Conservation (phyloP, 2,113 vertebrate genomes). For the Dolichallabes microphthalmus region DNA sequence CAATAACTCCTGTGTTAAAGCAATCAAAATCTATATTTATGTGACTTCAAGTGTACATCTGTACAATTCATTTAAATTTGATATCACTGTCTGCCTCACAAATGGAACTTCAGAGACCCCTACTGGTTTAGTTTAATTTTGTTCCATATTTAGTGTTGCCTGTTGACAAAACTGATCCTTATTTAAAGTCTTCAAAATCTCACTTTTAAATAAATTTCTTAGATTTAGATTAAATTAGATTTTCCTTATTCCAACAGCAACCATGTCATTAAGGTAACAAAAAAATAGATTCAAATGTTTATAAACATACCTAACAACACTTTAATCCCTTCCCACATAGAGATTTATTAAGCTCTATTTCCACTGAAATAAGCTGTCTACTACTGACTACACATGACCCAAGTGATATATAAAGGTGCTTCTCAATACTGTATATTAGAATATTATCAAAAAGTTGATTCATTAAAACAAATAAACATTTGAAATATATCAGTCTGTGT, state of each 20-base stretch:
- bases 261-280: not conserved
- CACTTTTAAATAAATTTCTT: not conserved
- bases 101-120: slow-evolving; percentile 2
- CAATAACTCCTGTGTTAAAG: not conserved
- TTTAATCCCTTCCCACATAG: not conserved
- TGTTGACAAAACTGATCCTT: not conserved
- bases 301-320: not conserved
- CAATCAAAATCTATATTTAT: not conserved
- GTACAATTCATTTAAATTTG: not conserved
- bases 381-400: not conserved
- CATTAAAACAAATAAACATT: too few relatives aligned
- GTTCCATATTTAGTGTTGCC: not conserved
- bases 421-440: too few relatives aligned
- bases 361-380: not conserved
- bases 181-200: not conserved
- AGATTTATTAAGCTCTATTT: not conserved
- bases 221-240: not conserved
- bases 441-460: too few relatives aligned
- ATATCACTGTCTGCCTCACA: not conserved
- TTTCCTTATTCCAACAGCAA: not conserved
- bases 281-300: not conserved
- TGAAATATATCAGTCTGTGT: too few relatives aligned
- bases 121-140: not conserved
- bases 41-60: not conserved
- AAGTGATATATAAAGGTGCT: not conserved